These are phyloP conservation scores for Microplitis manilae DNA, from an alignment of 2,888 invertebrate genomes.

Conservation along the genomic window DNA sequence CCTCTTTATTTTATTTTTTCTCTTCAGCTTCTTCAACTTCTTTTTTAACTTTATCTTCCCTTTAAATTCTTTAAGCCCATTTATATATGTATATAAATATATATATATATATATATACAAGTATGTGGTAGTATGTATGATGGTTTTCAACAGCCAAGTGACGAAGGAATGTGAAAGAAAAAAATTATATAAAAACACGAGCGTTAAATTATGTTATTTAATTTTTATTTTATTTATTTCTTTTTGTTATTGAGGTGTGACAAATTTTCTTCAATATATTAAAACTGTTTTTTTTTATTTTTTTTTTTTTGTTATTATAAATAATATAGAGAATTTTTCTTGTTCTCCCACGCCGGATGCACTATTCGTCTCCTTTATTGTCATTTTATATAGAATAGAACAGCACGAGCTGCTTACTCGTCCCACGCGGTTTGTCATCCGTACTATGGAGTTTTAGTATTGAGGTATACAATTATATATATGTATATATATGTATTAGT, in stretches of 20 bases:
- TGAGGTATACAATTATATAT: background rate
- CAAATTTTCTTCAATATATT: constrained; percentile 19
- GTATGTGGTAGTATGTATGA: background rate
- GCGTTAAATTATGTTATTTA: background rate
- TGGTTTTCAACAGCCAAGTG: background rate
- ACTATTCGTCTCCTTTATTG: constrained; percentile 21
- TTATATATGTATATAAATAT: background rate
- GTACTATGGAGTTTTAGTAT: background rate
- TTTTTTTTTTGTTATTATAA: background rate
- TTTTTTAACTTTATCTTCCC: background rate
- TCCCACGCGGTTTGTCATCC: constrained; percentile 34
- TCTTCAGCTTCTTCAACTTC: background rate
- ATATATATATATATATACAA: background rate
- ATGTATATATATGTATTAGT: constrained; percentile 7
- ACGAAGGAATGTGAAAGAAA: background rate
- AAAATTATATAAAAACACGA: background rate
- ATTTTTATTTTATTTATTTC: background rate
- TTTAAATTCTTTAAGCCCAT: background rate
- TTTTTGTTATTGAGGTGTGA: constrained; percentile 12
- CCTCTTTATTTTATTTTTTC: background rate
- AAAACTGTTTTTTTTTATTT: background rate
- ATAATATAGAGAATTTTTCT: background rate
- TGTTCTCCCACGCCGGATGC: constrained; percentile 27
- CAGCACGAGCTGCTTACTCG: constrained; percentile 10
- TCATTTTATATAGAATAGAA: constrained; percentile 17